These are phyloP conservation scores for Bembecia ichneumoniformis DNA, from an alignment of 2,888 invertebrate genomes.

Conservation along the genomic window DNA sequence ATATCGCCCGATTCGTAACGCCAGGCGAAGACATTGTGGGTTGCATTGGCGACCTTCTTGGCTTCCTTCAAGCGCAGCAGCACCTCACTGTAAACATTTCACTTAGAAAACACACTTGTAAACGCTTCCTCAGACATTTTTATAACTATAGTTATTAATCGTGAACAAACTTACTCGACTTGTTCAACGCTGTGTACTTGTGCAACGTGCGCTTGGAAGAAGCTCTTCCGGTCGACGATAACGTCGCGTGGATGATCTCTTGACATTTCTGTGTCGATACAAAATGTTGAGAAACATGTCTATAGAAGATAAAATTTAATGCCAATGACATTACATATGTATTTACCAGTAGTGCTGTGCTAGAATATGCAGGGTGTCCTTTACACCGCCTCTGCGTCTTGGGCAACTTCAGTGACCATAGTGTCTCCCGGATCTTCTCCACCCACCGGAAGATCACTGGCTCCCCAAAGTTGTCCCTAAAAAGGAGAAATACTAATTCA, in stretches of 20 bases:
- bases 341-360: neutral
- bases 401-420: conserved; percentile 4
- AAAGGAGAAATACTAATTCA: neutral
- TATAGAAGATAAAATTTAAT: too few relatives aligned
- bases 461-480: conserved; percentile 56
- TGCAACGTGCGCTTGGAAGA: neutral
- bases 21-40: neutral
- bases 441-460: conserved; percentile 76
- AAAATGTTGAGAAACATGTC: too few relatives aligned
- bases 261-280: neutral
- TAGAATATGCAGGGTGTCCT: neutral
- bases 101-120: too few relatives aligned
- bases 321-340: too few relatives aligned
- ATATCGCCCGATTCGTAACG: neutral
- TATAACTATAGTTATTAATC: neutral
- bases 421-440: conserved; percentile 72
- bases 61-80: neutral
- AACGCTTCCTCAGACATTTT: neutral
- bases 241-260: neutral
- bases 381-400: neutral
- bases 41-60: neutral
- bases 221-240: neutral
- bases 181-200: neutral
- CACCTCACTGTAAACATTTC: neutral
- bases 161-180: neutral